Percentiles rank a stretch among this genome's conserved stretches.
Conservation (phyloP, 2,888 invertebrate genomes). For the Drosophila ustulata region DNA sequence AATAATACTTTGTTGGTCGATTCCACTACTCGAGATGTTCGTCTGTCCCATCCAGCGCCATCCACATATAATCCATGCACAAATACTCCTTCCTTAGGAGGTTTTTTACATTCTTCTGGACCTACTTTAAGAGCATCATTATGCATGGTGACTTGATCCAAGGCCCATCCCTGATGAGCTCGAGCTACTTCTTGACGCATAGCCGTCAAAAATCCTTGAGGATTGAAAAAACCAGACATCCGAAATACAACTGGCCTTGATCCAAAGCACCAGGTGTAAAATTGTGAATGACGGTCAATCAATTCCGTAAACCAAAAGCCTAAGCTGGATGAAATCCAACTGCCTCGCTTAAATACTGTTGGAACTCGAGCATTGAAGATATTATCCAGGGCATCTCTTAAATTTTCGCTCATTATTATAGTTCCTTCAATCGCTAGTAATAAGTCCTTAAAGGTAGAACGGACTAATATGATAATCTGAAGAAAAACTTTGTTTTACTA, state of each 20-base stretch:
- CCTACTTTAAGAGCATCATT: conserved; percentile 91
- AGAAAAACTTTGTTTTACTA: background rate
- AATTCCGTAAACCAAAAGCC: conserved; percentile 97
- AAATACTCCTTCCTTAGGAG: conserved; percentile 93
- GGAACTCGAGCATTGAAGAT: conserved; percentile 95
- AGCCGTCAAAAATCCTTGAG: conserved; percentile 96
- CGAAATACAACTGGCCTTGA: conserved; percentile 91
- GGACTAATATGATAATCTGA: conserved; percentile 86
- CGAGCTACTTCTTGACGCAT: conserved; percentile 96
- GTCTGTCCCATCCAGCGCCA: conserved; percentile 95
- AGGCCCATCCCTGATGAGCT: conserved; percentile 95
- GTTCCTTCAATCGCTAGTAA: conserved; percentile 95
- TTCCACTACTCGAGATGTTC: conserved; percentile 90
- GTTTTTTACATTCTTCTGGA: conserved; percentile 89
- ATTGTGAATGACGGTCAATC: conserved; percentile 92
- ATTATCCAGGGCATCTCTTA: conserved; percentile 93
- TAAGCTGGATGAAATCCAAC: conserved; percentile 93
- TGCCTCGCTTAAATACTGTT: conserved; percentile 89
- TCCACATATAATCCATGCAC: conserved; percentile 94
- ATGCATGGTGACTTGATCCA: conserved; percentile 92
- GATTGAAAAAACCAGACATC: conserved; percentile 98
- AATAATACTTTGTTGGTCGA: conserved; percentile 93
- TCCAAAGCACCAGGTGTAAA: conserved; percentile 90
- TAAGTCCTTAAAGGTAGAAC: conserved; percentile 90
- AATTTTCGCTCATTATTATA: conserved; percentile 95